Evolutionary conservation across 2,888 invertebrate species (phyloP).

Genomic region (Germaria angustata): DNA sequence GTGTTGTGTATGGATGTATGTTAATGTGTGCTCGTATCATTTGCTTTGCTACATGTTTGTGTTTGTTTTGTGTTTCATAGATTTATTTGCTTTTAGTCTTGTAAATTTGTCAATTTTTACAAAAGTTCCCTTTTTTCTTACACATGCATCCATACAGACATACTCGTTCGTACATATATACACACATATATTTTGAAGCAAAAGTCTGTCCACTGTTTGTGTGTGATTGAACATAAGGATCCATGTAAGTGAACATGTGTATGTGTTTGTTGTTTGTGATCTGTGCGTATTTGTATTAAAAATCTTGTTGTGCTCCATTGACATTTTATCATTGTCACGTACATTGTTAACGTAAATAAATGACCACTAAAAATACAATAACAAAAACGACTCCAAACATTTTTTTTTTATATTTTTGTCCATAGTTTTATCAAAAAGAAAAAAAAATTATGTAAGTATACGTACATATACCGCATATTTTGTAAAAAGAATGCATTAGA

Average conservation of each 20-base stretch:
- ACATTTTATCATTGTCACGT: slow-evolving; percentile 63
- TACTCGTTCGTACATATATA: too few relatives aligned
- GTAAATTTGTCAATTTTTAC: slow-evolving; percentile 62
- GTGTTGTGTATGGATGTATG: not conserved
- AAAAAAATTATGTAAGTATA: too few relatives aligned
- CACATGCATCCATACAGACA: too few relatives aligned
- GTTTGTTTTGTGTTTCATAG: slow-evolving; percentile 29
- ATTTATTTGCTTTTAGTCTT: slow-evolving; percentile 58
- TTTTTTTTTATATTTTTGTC: not conserved
- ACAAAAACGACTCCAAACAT: not conserved
- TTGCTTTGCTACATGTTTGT: slow-evolving; percentile 2
- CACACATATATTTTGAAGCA: not conserved
- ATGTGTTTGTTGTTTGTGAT: not conserved
- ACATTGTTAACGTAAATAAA: slow-evolving; percentile 52
- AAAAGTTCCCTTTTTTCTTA: not conserved
- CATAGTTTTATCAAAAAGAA: too few relatives aligned
- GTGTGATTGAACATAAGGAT: not conserved
- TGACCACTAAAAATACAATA: slow-evolving; percentile 48
- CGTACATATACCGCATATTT: too few relatives aligned
- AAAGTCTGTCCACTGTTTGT: slow-evolving; percentile 36
- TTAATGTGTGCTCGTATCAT: not conserved
- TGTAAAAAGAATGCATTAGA: too few relatives aligned
- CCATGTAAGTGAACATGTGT: not conserved
- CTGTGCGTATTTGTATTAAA: not conserved
- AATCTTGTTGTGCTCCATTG: slow-evolving; percentile 43